Base-by-base conservation (phyloP, 2,888 invertebrate species). In the Halictus quadricinctus region DNA sequence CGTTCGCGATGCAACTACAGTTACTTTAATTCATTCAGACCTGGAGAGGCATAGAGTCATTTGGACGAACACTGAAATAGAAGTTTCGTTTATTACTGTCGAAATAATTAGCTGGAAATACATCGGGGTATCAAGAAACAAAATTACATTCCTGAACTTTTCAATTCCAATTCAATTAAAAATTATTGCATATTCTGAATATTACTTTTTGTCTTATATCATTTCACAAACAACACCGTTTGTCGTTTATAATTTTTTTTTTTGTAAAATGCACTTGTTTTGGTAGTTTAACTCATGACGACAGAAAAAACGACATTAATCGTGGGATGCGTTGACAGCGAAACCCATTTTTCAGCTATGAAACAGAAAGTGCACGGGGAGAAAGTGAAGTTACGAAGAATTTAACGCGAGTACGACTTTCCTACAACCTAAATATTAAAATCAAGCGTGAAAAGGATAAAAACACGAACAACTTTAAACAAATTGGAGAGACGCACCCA, bases 1-100 rank as follows among this genome's bases (percentile, higher is more conserved):
- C 25, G 41, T 43, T 41, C 12, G 21, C 4, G 41, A 60, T 8
- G 36, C 64, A 36, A 54, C 25, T 29, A 54, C 66, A 66, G 66
- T 76, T 76, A 76, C n/a, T 36, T 48, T 48, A 46, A 72, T 81
- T 79, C 46, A 21, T 25, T 79, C 46, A 21, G 36, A 46, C 36
- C 25, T 43, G 7, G n/a, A 25, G 48, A 58, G 25, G 25, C 36
- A 15, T 50, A 29, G 18, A 13, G 18, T n/a, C 29, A 2, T 60
- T 76, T 41, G 29, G 48, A 25, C n/a, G 29, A 29, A 15, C 58
- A 81, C 25, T 21, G n/a, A 50, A 43, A 73, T 54, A 25, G 36
- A 25, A 58, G 36, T 36, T 15, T 43, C 21, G n/a, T 12, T 73
- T 81, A 72, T 25, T 43, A 15, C 25, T 18, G 29, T 10, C 5